Percentiles rank a stretch among this genome's conserved stretches.
phyloP scores from a whole-genome alignment of 2,888 invertebrate species.

The Syritta pipiens region DNA sequence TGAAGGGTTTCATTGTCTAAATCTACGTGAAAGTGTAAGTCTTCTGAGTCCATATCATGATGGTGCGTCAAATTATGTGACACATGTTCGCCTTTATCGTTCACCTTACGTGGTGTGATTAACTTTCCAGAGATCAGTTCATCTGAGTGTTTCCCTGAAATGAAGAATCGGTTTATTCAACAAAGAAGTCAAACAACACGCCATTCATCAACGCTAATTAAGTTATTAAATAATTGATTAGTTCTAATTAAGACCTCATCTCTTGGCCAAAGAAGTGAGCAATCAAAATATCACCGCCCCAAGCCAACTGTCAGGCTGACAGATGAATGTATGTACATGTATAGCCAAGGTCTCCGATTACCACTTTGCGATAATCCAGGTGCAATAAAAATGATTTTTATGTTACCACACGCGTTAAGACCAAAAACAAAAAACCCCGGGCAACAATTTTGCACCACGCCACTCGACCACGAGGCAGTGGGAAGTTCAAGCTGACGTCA shows the following conservation, averaged over 20 bases:
- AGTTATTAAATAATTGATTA: slow-evolving; percentile 53
- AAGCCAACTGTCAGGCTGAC: slow-evolving; percentile 25
- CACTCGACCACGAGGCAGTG: slow-evolving; percentile 18
- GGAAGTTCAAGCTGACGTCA: slow-evolving; percentile 45
- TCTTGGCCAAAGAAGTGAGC: background rate
- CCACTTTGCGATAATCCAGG: slow-evolving; percentile 43
- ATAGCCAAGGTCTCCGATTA: slow-evolving; percentile 45
- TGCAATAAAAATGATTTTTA: slow-evolving; percentile 54
- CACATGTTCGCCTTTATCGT: slow-evolving; percentile 75
- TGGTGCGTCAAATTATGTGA: slow-evolving; percentile 76
- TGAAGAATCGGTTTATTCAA: slow-evolving; percentile 14
- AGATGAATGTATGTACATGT: background rate
- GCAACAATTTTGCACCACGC: slow-evolving; percentile 31
- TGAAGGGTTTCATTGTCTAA: slow-evolving; percentile 76
- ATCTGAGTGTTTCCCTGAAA: slow-evolving; percentile 76
- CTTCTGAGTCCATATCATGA: slow-evolving; percentile 71
- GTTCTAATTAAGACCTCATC: slow-evolving; percentile 56
- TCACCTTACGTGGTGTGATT: slow-evolving; percentile 77
- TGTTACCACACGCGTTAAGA: slow-evolving; percentile 41
- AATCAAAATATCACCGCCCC: background rate
- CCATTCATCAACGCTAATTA: slow-evolving; percentile 43
- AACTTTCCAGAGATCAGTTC: slow-evolving; percentile 75
- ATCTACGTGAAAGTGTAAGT: slow-evolving; percentile 74
- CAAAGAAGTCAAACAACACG: background rate
- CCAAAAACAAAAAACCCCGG: slow-evolving; percentile 14